A percentile compares a stretch with the other conserved stretches of the same genome.
Conservation (phyloP, 2,113 vertebrate genomes). For the Albula glossodonta region DNA sequence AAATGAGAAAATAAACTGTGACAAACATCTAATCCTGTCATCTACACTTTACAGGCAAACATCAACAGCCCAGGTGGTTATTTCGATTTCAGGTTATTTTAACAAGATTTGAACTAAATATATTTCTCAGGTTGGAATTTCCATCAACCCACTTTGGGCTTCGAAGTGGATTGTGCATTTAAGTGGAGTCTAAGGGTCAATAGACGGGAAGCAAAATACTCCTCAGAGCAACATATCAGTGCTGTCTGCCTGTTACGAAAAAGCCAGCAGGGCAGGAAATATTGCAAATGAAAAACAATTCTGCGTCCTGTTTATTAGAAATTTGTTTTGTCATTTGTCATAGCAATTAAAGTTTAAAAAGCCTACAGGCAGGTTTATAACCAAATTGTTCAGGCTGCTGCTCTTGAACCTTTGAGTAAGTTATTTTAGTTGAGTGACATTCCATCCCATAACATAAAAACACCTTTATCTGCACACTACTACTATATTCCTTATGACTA, state of each 20-base stretch:
- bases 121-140: not conserved
- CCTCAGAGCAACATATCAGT: not conserved
- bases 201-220: slow-evolving; percentile 5
- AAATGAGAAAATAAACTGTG: no score
- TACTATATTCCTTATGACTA: not conserved
- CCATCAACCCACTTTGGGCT: not conserved
- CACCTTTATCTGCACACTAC: not conserved
- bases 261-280: not conserved
- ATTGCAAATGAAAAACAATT: not conserved
- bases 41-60: no score
- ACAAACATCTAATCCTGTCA: no score
- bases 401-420: no score
- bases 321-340: no score
- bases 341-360: no score
- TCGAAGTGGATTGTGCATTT: not conserved
- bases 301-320: not conserved
- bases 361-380: no score
- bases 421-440: no score
- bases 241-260: slow-evolving; percentile 14
- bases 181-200: not conserved
- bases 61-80: not conserved
- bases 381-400: no score
- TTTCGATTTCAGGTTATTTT: not conserved
- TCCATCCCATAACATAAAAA: no score
- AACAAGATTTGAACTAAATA: not conserved